Evolutionary conservation across 2,888 invertebrate species (phyloP), one percentile per base, ranked within the genome.

Genomic region (Parapristionchus giblindavisi): DNA sequence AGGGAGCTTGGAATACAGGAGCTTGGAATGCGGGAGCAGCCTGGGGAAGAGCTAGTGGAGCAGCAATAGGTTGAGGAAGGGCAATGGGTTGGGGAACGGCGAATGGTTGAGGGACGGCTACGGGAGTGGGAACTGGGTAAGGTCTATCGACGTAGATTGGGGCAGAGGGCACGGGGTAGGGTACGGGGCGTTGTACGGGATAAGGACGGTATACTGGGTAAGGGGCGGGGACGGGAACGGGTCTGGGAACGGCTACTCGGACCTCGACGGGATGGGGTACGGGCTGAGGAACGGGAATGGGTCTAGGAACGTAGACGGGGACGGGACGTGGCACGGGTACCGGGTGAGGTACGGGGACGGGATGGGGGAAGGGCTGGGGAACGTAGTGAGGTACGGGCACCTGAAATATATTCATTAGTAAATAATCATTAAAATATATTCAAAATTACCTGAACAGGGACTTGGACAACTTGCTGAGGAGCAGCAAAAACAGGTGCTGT

Each of bases 1-100:
- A n/a, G n/a, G n/a, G n/a, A n/a, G n/a, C n/a, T n/a, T n/a, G n/a
- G n/a, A n/a, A n/a, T n/a, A n/a, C n/a, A n/a, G n/a, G n/a, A n/a
- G n/a, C n/a, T n/a, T n/a, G n/a, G n/a, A n/a, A n/a, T n/a, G n/a
- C n/a, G n/a, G n/a, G n/a, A n/a, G 61, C 61, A 36, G 61, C 21
- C 21, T 34, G 36, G 29, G 61, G 36, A 56, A 56, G n/a, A n/a
- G n/a, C 43, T 8, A 43, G 11, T n/a, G n/a, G n/a, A n/a, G n/a
- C n/a, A n/a, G n/a, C n/a, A 8, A 43, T 17, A 43, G 43, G 43
- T 43, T 43, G 43, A 43, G 8, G 4, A n/a, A n/a, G n/a, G n/a
- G n/a, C n/a, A 38, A 61, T 3, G 61, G 61, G 61, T 24, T 61
- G 61, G n/a, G 61, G 61, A 4, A 61, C 34, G 27, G 61, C 61